Conservation (phyloP, 2,888 invertebrate species). For the Tortrix viridana region DNA sequence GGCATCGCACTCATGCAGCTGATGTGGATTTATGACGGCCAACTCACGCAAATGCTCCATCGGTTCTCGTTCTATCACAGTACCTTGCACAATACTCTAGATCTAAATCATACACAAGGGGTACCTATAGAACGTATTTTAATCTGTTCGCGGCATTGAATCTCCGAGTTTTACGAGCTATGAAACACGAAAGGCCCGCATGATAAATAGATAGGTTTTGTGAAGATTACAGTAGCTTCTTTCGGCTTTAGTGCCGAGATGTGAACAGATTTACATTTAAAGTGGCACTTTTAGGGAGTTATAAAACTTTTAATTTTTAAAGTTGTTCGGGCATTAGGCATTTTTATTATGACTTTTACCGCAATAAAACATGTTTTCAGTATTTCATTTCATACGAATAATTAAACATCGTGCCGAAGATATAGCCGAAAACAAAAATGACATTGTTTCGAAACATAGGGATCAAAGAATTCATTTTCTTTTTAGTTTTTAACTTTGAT, state of each 20-base stretch:
- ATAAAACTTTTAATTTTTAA: background rate
- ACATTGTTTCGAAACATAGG: no score
- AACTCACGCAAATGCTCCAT: conserved; percentile 46
- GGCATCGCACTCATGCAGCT: conserved; percentile 36
- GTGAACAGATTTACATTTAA: conserved; percentile 27
- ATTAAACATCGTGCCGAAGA: no score
- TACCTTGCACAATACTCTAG: conserved; percentile 37
- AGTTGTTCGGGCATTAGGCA: no score
- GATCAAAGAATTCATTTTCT: no score
- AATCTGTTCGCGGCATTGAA: conserved; percentile 39
- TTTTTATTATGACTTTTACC: no score
- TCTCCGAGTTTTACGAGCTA: conserved; percentile 32
- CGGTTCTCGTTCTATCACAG: conserved; percentile 44
- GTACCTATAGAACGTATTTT: conserved; percentile 37
- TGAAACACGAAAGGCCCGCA: conserved; percentile 34
- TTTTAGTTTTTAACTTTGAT: no score
- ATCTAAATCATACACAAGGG: conserved; percentile 41
- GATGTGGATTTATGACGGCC: conserved; percentile 44
- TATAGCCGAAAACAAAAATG: no score
- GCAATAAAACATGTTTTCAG: no score
- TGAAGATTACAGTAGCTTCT: conserved; percentile 19
- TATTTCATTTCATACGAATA: no score
- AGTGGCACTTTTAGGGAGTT: conserved; percentile 8
- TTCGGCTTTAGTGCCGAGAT: conserved; percentile 14
- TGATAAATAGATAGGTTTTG: conserved; percentile 36